phyloP scores from a whole-genome alignment of 2,888 invertebrate genomes.

The Perithous albicinctus region DNA sequence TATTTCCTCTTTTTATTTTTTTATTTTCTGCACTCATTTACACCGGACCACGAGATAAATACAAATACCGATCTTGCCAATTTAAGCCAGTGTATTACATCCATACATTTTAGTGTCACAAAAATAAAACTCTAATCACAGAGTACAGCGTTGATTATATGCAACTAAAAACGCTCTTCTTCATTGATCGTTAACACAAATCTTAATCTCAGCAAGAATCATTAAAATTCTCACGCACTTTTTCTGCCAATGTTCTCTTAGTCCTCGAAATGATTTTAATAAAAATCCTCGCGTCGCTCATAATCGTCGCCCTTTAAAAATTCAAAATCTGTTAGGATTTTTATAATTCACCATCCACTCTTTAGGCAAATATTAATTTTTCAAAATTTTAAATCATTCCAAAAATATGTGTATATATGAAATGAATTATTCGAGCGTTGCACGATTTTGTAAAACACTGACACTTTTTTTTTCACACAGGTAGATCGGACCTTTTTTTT shows the following conservation, averaged over 20 bases:
- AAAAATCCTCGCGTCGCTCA: background rate
- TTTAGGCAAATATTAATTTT: too few relatives aligned
- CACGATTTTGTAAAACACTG: slow-evolving; percentile 1
- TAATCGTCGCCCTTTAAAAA: background rate
- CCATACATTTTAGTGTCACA: background rate
- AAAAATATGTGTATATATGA: too few relatives aligned
- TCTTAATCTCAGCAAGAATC: too few relatives aligned
- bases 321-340: background rate
- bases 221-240: background rate
- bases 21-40: slow-evolving; percentile 47
- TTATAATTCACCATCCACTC: too few relatives aligned
- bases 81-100: background rate
- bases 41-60: slow-evolving; percentile 30
- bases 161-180: too few relatives aligned
- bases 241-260: background rate
- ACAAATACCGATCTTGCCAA: background rate
- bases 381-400: too few relatives aligned
- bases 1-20: background rate
- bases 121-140: too few relatives aligned
- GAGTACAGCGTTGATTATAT: too few relatives aligned
- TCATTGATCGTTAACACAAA: too few relatives aligned
- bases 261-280: background rate
- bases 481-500: background rate
- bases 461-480: slow-evolving; percentile 20
- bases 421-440: background rate